Percentiles rank a stretch among this genome's conserved stretches.
phyloP scores from a whole-genome alignment of 2,888 invertebrate genomes.

The Cephalotes varians region DNA sequence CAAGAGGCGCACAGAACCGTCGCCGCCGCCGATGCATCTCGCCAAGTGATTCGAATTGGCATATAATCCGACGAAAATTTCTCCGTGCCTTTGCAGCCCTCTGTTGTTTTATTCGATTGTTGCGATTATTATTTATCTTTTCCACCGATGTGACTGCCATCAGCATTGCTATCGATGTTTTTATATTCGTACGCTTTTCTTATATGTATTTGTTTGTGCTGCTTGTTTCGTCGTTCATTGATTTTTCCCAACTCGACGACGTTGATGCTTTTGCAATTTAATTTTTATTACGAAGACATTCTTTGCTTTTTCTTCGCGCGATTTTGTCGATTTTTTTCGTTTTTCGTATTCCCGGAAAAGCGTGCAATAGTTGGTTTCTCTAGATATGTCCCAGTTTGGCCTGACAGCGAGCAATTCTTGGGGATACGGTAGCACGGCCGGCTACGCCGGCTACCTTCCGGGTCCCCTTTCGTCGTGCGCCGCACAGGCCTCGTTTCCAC shows the following conservation, averaged over 20 bases:
- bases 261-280: neutral
- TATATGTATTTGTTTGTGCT: conserved; percentile 8
- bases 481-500: conserved; percentile 85
- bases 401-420: conserved; percentile 94
- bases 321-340: neutral
- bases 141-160: neutral
- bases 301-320: neutral
- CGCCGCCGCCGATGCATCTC: conserved; percentile 39
- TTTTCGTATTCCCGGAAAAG: neutral
- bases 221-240: neutral
- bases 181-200: conserved; percentile 39
- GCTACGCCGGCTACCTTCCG: conserved; percentile 94
- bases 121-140: conserved; percentile 49
- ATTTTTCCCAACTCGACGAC: conserved; percentile 2
- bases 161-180: conserved; percentile 45
- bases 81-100: conserved; percentile 3
- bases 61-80: conserved; percentile 51
- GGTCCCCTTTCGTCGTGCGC: conserved; percentile 91
- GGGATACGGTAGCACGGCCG: conserved; percentile 95
- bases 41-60: conserved; percentile 61
- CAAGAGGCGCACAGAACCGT: conserved; percentile 45
- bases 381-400: conserved; percentile 95
- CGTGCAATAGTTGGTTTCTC: conserved; percentile 51
- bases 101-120: conserved; percentile 34
- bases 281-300: neutral